Percentiles rank a stretch among this genome's conserved stretches.
phyloP scores from a whole-genome alignment of 2,888 invertebrate genomes.

The Nomada fucata region DNA sequence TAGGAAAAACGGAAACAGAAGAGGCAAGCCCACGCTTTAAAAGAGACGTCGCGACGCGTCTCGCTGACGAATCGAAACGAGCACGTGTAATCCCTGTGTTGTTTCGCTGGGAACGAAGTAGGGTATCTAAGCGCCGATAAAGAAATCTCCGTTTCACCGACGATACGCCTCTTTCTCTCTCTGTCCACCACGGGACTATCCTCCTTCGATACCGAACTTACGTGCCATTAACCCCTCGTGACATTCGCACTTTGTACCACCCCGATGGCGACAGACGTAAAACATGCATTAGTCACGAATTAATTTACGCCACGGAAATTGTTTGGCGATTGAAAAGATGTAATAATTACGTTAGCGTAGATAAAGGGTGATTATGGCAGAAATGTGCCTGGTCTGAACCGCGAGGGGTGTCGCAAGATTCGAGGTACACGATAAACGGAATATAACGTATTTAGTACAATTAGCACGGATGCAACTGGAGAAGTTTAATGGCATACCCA shows the following conservation, averaged over 20 bases:
- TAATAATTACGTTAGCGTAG: no score
- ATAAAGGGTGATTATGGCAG: no score
- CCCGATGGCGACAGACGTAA: conserved; percentile 31
- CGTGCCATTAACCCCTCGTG: conserved; percentile 62
- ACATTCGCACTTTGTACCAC: conserved; percentile 62
- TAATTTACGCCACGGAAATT: not conserved
- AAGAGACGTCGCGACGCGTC: conserved; percentile 19
- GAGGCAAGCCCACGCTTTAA: conserved; percentile 33
- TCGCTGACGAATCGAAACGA: conserved; percentile 34
- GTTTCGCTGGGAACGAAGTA: conserved; percentile 69
- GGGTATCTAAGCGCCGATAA: conserved; percentile 76
- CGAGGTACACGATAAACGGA: no score
- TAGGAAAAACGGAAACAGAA: not conserved
- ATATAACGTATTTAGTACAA: no score
- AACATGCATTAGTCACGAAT: not conserved
- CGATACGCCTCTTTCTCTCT: conserved; percentile 54
- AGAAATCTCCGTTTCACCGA: conserved; percentile 63
- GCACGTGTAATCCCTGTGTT: conserved; percentile 65
- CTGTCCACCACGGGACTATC: conserved; percentile 35
- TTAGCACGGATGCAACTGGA: not conserved
- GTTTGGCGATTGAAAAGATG: not conserved
- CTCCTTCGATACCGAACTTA: conserved; percentile 46
- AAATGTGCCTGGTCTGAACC: no score
- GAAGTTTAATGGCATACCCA: no score
- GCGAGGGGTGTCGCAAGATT: no score